phyloP scores from a whole-genome alignment of 92 coral and sea anemone species.

The Plumapathes pennacea region DNA sequence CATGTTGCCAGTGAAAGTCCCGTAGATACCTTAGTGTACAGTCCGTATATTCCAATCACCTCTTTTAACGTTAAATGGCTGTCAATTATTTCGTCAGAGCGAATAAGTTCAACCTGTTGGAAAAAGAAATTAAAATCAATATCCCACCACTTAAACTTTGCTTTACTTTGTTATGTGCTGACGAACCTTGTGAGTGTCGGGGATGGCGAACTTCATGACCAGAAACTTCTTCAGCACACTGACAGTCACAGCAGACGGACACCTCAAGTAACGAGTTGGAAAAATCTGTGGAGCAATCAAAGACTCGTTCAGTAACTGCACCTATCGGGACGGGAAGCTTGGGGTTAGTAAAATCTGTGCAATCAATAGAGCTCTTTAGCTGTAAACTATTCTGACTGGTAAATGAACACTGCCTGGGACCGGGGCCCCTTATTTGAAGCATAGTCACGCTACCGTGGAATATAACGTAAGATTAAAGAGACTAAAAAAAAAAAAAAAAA shows the following conservation, averaged over 20 bases:
- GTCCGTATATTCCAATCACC: constrained; percentile 78
- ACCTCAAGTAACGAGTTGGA: constrained; percentile 75
- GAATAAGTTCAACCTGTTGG: constrained; percentile 77
- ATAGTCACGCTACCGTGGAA: too few relatives aligned
- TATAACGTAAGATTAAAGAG: too few relatives aligned
- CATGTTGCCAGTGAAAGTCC: too few relatives aligned
- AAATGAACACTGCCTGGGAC: too few relatives aligned
- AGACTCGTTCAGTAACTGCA: too few relatives aligned
- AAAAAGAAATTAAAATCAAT: neutral
- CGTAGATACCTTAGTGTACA: constrained; percentile 80
- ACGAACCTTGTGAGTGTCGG: constrained; percentile 63
- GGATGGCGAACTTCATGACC: constrained; percentile 66
- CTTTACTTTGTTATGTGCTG: neutral
- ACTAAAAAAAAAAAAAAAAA: too few relatives aligned
- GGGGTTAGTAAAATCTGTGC: too few relatives aligned
- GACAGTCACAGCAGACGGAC: constrained; percentile 63
- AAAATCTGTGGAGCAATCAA: too few relatives aligned
- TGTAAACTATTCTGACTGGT: too few relatives aligned
- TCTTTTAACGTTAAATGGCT: constrained; percentile 71
- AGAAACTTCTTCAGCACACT: constrained; percentile 69
- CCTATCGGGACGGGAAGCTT: too few relatives aligned
- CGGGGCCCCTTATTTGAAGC: too few relatives aligned
- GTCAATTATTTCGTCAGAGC: constrained; percentile 72
- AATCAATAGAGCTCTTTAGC: too few relatives aligned
- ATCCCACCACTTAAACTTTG: neutral